Percentiles rank a stretch among this genome's conserved stretches.
Conservation (phyloP, 2,113 vertebrate genomes). For the Podarcis raffonei region DNA sequence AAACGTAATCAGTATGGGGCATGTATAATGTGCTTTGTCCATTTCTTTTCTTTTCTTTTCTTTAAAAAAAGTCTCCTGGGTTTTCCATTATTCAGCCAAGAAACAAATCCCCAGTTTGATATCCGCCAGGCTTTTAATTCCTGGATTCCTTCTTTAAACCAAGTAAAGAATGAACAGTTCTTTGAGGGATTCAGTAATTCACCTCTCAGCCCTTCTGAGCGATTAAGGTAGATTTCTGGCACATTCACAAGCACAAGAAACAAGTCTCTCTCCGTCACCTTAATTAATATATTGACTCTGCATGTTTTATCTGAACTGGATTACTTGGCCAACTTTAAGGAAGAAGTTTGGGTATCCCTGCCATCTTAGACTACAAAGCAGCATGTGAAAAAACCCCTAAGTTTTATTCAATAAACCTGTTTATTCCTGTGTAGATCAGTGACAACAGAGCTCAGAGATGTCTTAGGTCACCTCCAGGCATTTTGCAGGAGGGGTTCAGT, state of each 20-base stretch:
- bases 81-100: slow-evolving; percentile 16
- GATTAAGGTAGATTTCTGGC: slow-evolving; percentile 20
- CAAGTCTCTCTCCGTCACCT: background rate
- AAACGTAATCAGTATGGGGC: background rate
- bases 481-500: no score
- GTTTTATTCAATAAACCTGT: background rate
- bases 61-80: background rate
- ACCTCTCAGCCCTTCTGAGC: background rate
- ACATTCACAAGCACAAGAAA: slow-evolving; percentile 13
- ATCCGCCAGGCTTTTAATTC: slow-evolving; percentile 9
- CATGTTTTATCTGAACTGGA: background rate
- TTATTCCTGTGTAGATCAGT: background rate
- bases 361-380: background rate
- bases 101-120: slow-evolving; percentile 14
- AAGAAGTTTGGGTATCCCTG: background rate
- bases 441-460: background rate
- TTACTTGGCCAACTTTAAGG: slow-evolving; percentile 27
- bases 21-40: background rate
- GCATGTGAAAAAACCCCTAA: background rate
- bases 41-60: background rate
- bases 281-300: slow-evolving; percentile 18
- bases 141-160: slow-evolving; percentile 39
- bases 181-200: slow-evolving; percentile 13
- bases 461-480: no score
- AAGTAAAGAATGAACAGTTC: background rate